A percentile compares a stretch with the other conserved stretches of the same genome.
phyloP scores from a whole-genome alignment of 2,113 vertebrate species.

The Colius striatus region DNA sequence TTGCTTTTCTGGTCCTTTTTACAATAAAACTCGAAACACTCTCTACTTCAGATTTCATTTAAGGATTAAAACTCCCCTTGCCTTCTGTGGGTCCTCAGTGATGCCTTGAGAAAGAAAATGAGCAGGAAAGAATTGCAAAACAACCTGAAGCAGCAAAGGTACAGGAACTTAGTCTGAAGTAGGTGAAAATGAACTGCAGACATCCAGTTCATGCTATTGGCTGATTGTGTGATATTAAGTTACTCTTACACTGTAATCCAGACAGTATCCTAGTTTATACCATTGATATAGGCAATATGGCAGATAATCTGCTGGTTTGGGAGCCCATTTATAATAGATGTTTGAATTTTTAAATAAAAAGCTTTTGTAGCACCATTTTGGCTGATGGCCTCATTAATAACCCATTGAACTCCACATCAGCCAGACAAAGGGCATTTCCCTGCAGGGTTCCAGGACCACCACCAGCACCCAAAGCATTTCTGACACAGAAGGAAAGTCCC shows the following conservation, averaged over 20 bases:
- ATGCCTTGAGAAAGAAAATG: too few species aligned
- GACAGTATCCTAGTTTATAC: neutral
- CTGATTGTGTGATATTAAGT: neutral
- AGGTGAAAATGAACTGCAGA: neutral
- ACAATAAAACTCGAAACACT: neutral
- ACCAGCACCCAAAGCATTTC: neutral
- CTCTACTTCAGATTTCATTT: neutral
- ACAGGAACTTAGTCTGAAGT: neutral
- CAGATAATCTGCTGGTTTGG: neutral
- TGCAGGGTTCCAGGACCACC: neutral
- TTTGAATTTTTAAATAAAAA: neutral
- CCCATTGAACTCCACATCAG: accelerated
- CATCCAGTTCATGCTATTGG: neutral
- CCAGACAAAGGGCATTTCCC: neutral
- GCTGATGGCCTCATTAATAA: neutral
- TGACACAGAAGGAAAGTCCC: neutral
- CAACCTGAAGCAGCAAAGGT: neutral
- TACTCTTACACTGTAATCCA: neutral
- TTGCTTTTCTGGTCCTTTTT: neutral
- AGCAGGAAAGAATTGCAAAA: neutral
- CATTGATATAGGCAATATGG: neutral
- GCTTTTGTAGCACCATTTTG: neutral
- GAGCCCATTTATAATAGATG: neutral
- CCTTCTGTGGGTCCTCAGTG: accelerated
- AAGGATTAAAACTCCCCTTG: neutral